These are phyloP conservation scores for Vulpes ferrilata DNA, from an alignment of 2,113 vertebrate species.

Conservation along the genomic window DNA sequence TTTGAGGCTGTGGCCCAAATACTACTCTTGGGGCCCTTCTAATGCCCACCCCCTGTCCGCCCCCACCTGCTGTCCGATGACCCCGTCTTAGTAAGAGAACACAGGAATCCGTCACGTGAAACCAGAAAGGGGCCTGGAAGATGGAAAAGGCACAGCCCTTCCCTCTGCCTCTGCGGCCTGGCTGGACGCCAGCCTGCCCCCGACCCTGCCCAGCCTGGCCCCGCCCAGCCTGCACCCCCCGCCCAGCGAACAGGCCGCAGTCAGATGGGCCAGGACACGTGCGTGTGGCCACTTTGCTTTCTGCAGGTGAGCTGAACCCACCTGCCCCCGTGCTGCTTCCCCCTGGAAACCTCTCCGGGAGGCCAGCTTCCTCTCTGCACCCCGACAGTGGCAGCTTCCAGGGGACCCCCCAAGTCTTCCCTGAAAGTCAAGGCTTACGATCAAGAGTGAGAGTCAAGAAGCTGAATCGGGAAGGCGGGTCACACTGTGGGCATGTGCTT, in stretches of 20 bases:
- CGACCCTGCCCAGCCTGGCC: no score
- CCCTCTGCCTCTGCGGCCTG: background rate
- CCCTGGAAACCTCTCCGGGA: background rate
- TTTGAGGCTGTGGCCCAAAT: background rate
- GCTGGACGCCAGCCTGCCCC: rapidly evolving
- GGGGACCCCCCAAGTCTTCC: background rate
- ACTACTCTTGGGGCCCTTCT: background rate
- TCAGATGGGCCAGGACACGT: background rate
- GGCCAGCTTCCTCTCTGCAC: background rate
- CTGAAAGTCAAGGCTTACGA: background rate
- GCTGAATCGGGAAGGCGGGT: no score
- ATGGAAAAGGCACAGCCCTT: rapidly evolving
- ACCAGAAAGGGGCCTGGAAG: background rate
- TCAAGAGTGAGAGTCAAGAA: no score
- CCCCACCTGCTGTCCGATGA: rapidly evolving
- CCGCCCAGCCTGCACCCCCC: background rate
- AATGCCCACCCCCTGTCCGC: rapidly evolving
- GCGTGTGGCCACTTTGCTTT: background rate
- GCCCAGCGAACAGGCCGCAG: background rate
- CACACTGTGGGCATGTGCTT: rapidly evolving
- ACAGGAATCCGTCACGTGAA: background rate
- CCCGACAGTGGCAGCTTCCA: background rate
- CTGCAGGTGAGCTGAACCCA: rapidly evolving
- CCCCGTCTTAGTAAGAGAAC: background rate
- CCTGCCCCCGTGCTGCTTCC: rapidly evolving